Evolutionary conservation across 1,140 invertebrate species (phyloP), one percentile per base, ranked within the genome.

Genomic region (Platyscapa corneri): DNA sequence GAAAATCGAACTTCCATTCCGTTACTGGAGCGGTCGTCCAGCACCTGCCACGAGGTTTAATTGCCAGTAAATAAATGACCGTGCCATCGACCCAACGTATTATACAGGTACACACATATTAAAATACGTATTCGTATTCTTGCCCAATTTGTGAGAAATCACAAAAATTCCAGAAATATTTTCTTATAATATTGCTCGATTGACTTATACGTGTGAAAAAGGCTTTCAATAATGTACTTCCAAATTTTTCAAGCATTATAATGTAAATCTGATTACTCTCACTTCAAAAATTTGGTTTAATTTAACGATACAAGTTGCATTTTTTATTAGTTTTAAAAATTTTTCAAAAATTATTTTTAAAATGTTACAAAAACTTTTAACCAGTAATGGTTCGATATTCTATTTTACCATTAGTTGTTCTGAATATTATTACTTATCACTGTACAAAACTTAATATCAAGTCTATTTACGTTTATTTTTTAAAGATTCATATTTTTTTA

Each of bases 51-150:
- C 8, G 32, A 30, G n/a, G 23, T 32, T 76, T 76, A 76, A 83
- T 83, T 65, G 74, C 64, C 42, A 42, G 42, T 72, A 84, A 67
- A 79, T 79, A 60, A 34, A 84, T 84, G 74, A 83, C 64, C 83
- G 72, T 64, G 76, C 39, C 42, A 23, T 67, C 56, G 60, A 49
- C 82, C 74, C 60, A 49, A 39, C 14, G 56, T 56, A 39, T 39
- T 74, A 7, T 42, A 74, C 8, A 74, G 3, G 27, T 2, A 53
- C 2, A 18, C 49, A 53, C 1, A 53, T 75, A 46, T 18, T n/a
- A 5, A 27, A 0, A 27, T 46, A n/a, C 23, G 37, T 76, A 49
- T 74, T 20, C 67, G 18, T 30, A 32, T 46, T 18, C 53, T 18
- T 18, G 53, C 60, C 60, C 27, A 64, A n/a, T n/a, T 64, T 64